A percentile compares a stretch with the other conserved stretches of the same genome.
Evolutionary conservation across 2,888 invertebrate genomes (phyloP).

Genomic region (Leuctra nigra): DNA sequence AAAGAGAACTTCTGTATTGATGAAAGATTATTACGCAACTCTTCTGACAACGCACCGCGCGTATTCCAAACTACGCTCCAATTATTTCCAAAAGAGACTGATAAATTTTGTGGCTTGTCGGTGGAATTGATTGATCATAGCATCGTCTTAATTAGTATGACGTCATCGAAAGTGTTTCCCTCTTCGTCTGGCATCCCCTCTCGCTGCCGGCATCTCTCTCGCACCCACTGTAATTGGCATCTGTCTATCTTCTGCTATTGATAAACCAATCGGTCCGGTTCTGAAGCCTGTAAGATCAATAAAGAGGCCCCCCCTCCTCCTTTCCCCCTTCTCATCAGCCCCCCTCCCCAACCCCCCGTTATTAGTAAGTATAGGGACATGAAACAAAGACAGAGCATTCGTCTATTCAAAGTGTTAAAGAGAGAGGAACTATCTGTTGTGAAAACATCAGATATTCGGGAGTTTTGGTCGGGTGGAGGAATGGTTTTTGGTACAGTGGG

Average conservation of each 20-base stretch:
- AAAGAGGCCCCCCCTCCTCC: slow-evolving; percentile 1
- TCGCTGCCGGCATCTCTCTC: neutral
- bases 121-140: slow-evolving; percentile 17
- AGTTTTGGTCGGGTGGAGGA: no score
- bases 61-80: neutral
- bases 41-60: no score
- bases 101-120: slow-evolving; percentile 19
- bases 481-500: no score
- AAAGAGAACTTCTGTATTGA: no score
- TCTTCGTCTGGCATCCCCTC: slow-evolving; percentile 2
- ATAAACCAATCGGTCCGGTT: slow-evolving; percentile 19
- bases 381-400: slow-evolving; percentile 10
- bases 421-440: slow-evolving; percentile 16
- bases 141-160: slow-evolving; percentile 19
- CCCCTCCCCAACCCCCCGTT: slow-evolving; percentile 3
- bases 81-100: slow-evolving; percentile 15
- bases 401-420: slow-evolving; percentile 12
- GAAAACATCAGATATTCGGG: slow-evolving; percentile 16
- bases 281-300: slow-evolving; percentile 17
- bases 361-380: slow-evolving; percentile 18
- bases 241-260: slow-evolving; percentile 12
- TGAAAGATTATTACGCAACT: no score
- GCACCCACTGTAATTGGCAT: neutral
- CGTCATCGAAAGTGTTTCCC: slow-evolving; percentile 7
- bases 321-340: neutral